Evolutionary conservation across 2,113 vertebrate species (phyloP).

Genomic region (Oreochromis niloticus): DNA sequence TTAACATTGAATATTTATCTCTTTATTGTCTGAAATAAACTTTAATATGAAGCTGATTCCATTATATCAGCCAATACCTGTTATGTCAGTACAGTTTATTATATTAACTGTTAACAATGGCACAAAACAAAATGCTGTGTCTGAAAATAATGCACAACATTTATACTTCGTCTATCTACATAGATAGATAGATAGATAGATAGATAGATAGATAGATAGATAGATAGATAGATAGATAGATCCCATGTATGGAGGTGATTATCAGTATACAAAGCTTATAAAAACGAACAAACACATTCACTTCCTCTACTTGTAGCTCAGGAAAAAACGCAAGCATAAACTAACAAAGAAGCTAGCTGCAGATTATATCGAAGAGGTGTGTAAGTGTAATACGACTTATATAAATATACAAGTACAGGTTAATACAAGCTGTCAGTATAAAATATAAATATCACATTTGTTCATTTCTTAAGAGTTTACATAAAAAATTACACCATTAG

Average conservation of each 20-base stretch:
- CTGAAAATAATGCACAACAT: neutral
- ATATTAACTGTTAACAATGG: neutral
- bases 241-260: neutral
- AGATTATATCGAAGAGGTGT: neutral
- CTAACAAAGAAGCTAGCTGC: neutral
- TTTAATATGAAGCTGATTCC: neutral
- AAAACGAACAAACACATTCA: neutral
- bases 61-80: neutral
- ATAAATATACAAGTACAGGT: constrained; percentile 46
- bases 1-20: neutral
- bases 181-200: neutral
- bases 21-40: neutral
- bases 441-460: constrained; percentile 68
- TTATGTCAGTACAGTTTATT: neutral
- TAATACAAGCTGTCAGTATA: constrained; percentile 46
- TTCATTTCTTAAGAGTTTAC: constrained; percentile 11
- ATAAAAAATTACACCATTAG: constrained; percentile 16
- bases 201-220: neutral
- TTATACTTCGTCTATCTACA: neutral
- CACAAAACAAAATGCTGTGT: neutral
- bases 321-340: neutral
- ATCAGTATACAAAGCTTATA: neutral
- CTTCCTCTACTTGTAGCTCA: neutral
- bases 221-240: rapidly evolving
- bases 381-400: constrained; percentile 2